phyloP scores from a whole-genome alignment of 2,113 vertebrate species.

The Dipodomys ordii region DNA sequence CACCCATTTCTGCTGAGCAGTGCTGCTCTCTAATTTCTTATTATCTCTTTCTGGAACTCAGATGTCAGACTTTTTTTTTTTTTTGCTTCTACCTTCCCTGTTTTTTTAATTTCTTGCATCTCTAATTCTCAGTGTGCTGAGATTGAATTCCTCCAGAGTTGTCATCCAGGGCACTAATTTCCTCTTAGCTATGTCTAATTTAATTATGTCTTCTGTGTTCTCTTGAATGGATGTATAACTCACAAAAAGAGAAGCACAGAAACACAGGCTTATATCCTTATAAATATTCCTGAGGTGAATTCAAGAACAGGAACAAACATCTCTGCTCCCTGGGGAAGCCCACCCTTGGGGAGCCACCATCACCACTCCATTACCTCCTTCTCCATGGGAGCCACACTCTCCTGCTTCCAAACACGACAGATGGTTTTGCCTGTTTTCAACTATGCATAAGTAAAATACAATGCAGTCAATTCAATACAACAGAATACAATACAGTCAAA shows the following conservation, averaged over 20 bases:
- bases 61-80: neutral
- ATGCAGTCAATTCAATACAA: no score
- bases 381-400: neutral
- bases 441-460: neutral
- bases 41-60: neutral
- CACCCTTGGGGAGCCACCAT: accelerated
- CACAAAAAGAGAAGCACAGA: neutral
- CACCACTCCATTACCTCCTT: neutral
- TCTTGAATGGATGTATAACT: neutral
- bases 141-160: neutral
- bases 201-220: neutral
- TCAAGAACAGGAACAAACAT: neutral
- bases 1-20: neutral
- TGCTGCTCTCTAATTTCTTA: neutral
- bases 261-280: neutral
- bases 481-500: neutral
- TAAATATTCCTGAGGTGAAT: neutral
- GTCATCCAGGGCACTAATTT: neutral
- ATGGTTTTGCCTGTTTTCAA: neutral
- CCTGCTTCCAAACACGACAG: neutral
- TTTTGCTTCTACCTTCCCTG: neutral
- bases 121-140: neutral
- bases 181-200: neutral
- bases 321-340: no score
- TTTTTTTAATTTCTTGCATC: neutral